phyloP scores from a whole-genome alignment of 2,113 vertebrate genomes.

The Pongo pygmaeus region DNA sequence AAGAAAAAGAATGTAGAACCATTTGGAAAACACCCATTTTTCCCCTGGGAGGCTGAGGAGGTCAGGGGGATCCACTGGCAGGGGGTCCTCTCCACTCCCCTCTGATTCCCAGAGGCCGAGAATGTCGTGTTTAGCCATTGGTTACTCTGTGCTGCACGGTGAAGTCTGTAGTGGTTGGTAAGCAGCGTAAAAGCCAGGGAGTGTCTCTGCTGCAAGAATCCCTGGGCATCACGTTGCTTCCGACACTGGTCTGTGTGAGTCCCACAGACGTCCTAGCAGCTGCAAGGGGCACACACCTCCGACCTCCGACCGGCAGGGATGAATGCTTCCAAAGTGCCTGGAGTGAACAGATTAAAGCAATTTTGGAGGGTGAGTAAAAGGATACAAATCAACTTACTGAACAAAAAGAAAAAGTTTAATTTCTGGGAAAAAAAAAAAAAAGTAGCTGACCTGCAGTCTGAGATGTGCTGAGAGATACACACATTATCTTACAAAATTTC shows the following conservation, averaged over 20 bases:
- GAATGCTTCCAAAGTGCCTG: conserved; percentile 86
- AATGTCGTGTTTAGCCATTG: conserved; percentile 81
- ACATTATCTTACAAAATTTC: rapidly evolving
- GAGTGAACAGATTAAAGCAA: conserved; percentile 90
- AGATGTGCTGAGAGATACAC: background rate
- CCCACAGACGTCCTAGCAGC: conserved; percentile 59
- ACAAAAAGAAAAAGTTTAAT: background rate
- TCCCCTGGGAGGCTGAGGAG: background rate
- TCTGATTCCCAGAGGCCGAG: conserved; percentile 79
- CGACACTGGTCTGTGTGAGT: conserved; percentile 63
- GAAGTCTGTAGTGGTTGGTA: conserved; percentile 86
- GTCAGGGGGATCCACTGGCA: background rate
- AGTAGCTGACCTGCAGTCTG: conserved; percentile 12
- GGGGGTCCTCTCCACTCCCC: conserved; percentile 61
- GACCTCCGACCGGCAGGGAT: conserved; percentile 80
- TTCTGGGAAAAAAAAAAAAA: background rate
- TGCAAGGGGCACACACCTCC: conserved; percentile 79
- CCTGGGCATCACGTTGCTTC: conserved; percentile 67
- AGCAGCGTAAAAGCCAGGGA: conserved; percentile 88
- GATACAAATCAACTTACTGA: conserved; percentile 32
- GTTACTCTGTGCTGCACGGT: conserved; percentile 86
- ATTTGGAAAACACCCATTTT: conserved; percentile 49
- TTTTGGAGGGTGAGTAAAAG: conserved; percentile 93
- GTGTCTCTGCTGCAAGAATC: conserved; percentile 84
- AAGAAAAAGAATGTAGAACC: conserved; percentile 3